These are phyloP conservation scores for Rhinoptilus africanus DNA, from an alignment of 2,113 vertebrate species.

Conservation along the genomic window DNA sequence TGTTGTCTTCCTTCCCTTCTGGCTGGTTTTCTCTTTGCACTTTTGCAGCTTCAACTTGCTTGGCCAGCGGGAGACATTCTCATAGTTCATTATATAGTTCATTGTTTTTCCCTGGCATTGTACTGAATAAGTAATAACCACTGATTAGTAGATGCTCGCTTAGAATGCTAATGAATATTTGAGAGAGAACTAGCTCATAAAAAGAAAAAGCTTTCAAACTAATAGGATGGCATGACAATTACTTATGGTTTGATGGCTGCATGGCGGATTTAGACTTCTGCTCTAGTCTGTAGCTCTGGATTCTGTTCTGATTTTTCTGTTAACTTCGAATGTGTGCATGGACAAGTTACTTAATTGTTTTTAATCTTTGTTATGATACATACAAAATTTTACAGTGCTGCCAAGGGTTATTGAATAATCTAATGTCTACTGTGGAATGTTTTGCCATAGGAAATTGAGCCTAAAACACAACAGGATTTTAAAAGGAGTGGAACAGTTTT, in stretches of 20 bases:
- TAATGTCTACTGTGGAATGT: neutral
- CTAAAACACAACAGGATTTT: neutral
- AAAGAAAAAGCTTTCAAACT: neutral
- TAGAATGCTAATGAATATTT: neutral
- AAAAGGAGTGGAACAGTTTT: neutral
- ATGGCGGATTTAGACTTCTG: neutral
- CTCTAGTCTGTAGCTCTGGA: neutral
- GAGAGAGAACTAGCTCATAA: neutral
- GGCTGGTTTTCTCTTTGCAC: neutral
- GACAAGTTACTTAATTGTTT: neutral
- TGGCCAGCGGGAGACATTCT: neutral
- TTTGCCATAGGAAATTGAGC: neutral
- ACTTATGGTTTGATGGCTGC: neutral
- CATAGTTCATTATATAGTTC: neutral
- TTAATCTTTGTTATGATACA: neutral
- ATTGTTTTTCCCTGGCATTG: neutral
- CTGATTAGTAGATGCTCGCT: neutral
- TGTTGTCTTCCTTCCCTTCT: neutral
- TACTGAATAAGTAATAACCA: neutral
- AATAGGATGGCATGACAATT: neutral
- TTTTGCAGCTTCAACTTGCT: neutral
- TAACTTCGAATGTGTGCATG: neutral
- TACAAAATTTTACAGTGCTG: neutral
- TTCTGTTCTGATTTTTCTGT: neutral
- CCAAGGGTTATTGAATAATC: neutral